These are phyloP conservation scores for Notospermus geniculatus DNA, from an alignment of 1,140 invertebrate genomes.

Conservation along the genomic window DNA sequence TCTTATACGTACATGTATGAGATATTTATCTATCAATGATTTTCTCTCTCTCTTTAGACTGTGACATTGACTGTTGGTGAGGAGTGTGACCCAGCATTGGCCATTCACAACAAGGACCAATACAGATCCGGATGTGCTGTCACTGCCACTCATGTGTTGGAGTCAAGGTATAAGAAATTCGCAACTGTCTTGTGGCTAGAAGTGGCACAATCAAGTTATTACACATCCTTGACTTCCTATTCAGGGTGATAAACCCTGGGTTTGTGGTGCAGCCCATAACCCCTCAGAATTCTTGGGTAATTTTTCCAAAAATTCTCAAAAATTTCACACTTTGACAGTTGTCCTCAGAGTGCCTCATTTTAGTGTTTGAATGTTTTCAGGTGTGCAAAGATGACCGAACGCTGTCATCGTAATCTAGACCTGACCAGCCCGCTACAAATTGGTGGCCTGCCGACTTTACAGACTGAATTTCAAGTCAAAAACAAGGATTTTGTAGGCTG, in stretches of 20 bases:
- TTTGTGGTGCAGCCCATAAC: too few relatives aligned
- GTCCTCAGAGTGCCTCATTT: too few relatives aligned
- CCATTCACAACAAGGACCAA: conserved; percentile 65
- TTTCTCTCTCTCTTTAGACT: conserved; percentile 61
- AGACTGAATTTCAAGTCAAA: conserved; percentile 71
- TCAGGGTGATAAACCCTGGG: too few relatives aligned
- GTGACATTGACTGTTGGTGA: conserved; percentile 80
- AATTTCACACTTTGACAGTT: too few relatives aligned
- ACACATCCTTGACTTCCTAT: too few relatives aligned
- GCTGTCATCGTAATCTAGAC: conserved; percentile 92
- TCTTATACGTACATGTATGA: too few relatives aligned
- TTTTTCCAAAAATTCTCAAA: too few relatives aligned
- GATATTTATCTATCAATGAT: background rate
- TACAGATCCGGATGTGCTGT: conserved; percentile 82
- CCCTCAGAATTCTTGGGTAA: too few relatives aligned
- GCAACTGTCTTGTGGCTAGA: too few relatives aligned
- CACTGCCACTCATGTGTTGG: conserved; percentile 63
- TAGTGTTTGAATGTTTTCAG: conserved; percentile 50
- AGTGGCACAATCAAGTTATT: too few relatives aligned
- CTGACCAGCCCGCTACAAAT: conserved; percentile 92
- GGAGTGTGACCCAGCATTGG: conserved; percentile 83
- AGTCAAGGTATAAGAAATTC: conserved; percentile 61
- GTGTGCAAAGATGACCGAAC: conserved; percentile 82
- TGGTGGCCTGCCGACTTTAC: conserved; percentile 79
- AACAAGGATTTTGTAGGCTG: conserved; percentile 88